Base-by-base conservation (phyloP, 2,888 invertebrate genomes). In the Gerris lacustris region DNA sequence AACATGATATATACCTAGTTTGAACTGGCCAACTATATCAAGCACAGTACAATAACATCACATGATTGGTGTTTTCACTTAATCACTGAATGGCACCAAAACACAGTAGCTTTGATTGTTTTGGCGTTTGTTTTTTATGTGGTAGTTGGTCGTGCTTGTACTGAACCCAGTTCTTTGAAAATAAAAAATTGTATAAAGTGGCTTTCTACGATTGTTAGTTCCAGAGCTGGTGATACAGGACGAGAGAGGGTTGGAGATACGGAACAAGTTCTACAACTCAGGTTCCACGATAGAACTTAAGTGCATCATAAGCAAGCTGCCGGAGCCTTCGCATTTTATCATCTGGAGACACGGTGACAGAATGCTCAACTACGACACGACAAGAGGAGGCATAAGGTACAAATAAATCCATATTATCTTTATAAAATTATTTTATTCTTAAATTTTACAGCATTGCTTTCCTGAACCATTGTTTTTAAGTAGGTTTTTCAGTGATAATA, bases 191-290 rank as follows among this genome's bases (percentile, higher is more conserved):
- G 5, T 55, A 55, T 55, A 55, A 55, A 55, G 55, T 55, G 55
- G 9, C 55, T 9, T 11, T 55, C 55, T 55, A 55, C 55, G 15
- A 11, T 73, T 80, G 80, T 66, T 85, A 92, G 92, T 91, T 79
- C 91, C 92, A 77, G 88, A 87, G 79, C 88, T 91, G 77, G 89
- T 89, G 79, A 91, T 92, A 76, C 86, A 90, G 67, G 92, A 91
- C 79, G 90, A 90, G 77, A 85, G 90, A 76, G 91, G 91, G 17
- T 85, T 87, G 47, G 85, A 88, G 63, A 86, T 90, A 0, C 87
- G 87, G 73, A 90, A 91, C 82, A 91, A 90, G 81, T 89, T 89
- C 80, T 91, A 91, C 83, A 90, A 91, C 79, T 87, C 89, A 76
- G 91, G 91, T 47, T 90, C 90, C 76, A 91, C 91, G 76, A 90